These are phyloP conservation scores for Daktulosphaira vitifoliae DNA, from an alignment of 1,140 invertebrate genomes.

Conservation along the genomic window DNA sequence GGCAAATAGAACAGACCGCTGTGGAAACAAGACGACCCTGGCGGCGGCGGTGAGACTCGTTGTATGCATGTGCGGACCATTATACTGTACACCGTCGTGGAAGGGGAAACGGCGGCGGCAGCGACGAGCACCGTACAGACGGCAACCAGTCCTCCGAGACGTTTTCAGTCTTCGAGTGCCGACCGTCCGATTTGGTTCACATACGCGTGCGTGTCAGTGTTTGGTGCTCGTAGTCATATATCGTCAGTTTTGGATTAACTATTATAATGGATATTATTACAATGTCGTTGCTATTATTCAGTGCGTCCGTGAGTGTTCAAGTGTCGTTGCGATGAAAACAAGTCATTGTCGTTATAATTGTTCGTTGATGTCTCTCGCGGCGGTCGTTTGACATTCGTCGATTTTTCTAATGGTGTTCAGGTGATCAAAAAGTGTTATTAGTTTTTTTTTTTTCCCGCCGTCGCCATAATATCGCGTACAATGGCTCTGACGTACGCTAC, in stretches of 20 bases:
- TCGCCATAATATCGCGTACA: too few relatives aligned
- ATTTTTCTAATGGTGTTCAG: background rate
- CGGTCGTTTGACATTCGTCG: background rate
- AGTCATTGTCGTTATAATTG: background rate
- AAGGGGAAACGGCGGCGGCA: slow-evolving; percentile 2
- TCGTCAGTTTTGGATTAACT: too few relatives aligned
- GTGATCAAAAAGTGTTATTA: background rate
- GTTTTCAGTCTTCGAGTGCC: slow-evolving; percentile 20
- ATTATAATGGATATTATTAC: too few relatives aligned
- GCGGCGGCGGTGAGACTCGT: background rate
- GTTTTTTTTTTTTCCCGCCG: too few relatives aligned
- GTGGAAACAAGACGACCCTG: background rate
- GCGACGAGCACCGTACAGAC: background rate
- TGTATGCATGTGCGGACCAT: too few relatives aligned
- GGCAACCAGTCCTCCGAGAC: slow-evolving; percentile 29
- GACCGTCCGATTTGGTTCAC: background rate
- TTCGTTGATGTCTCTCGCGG: slow-evolving; percentile 26
- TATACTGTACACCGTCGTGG: background rate
- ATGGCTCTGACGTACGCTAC: slow-evolving; percentile 21
- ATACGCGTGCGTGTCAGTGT: background rate
- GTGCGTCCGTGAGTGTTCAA: background rate
- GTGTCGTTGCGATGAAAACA: background rate
- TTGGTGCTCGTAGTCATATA: background rate
- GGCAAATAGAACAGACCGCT: too few relatives aligned
- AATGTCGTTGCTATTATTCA: background rate